Conservation (phyloP, 1,140 invertebrate genomes). For the Lucilia sericata region DNA sequence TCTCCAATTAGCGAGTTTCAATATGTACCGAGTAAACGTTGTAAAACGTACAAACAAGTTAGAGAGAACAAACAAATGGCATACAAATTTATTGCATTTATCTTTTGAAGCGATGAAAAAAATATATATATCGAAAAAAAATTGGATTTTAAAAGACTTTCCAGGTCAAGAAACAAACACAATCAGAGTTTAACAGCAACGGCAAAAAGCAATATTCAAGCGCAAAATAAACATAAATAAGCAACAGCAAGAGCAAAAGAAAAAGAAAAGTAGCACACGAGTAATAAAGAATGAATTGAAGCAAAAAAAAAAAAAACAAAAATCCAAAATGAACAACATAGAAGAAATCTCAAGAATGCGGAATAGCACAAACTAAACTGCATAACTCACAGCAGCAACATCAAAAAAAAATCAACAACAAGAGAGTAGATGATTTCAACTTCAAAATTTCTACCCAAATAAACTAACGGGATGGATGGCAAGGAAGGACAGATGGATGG, state of each 20-base stretch:
- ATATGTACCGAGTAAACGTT: not conserved
- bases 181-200: not conserved
- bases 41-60: not conserved
- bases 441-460: not conserved
- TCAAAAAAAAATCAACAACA: constrained; percentile 13
- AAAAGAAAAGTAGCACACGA: constrained; percentile 32
- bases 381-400: constrained; percentile 17
- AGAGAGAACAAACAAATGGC: constrained; percentile 17
- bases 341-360: constrained; percentile 42
- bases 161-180: constrained; percentile 40
- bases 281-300: constrained; percentile 4
- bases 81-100: constrained; percentile 34
- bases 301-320: no score
- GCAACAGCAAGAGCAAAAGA: constrained; percentile 6
- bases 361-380: constrained; percentile 29
- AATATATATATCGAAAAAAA: not conserved
- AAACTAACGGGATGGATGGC: no score
- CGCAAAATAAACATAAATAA: constrained; percentile 33
- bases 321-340: not conserved
- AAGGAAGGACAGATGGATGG: no score
- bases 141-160: constrained; percentile 35
- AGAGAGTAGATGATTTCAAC: not conserved
- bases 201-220: not conserved
- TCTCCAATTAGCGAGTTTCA: not conserved
- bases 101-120: not conserved